Percentiles rank a stretch among this genome's conserved stretches.
Conservation (phyloP, 1,140 invertebrate genomes). For the Cotesia glomerata region DNA sequence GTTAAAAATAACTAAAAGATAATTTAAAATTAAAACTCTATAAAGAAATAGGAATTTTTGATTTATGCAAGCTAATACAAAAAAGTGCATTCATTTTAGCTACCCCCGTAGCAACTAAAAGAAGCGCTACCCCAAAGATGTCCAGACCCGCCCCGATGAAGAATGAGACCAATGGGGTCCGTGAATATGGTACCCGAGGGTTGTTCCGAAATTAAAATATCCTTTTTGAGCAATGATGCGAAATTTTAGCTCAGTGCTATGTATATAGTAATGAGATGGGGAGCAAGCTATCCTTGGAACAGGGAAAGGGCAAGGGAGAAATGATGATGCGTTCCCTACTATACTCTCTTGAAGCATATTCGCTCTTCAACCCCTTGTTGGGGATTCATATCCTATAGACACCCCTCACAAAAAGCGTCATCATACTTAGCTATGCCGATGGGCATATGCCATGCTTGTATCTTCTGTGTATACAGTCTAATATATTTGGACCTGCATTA, state of each 20-base stretch:
- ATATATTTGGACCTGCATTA: constrained; percentile 41
- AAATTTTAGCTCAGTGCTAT: constrained; percentile 29
- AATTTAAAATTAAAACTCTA: too few relatives aligned
- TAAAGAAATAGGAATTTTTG: too few relatives aligned
- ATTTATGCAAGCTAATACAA: not conserved
- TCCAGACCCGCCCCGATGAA: constrained; percentile 44
- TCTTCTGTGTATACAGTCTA: too few relatives aligned
- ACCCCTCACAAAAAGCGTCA: constrained; percentile 23
- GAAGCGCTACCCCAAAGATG: not conserved
- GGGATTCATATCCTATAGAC: constrained; percentile 20
- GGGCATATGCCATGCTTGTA: constrained; percentile 42
- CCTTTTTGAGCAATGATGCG: constrained; percentile 47
- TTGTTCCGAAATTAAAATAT: constrained; percentile 53
- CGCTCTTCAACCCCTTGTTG: constrained; percentile 26
- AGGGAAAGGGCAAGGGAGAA: not conserved
- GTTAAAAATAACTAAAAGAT: too few relatives aligned
- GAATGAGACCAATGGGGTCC: constrained; percentile 41
- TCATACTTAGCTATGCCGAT: constrained; percentile 30
- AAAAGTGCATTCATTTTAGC: constrained; percentile 9
- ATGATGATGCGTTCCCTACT: constrained; percentile 3
- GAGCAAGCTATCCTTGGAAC: not conserved
- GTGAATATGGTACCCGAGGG: constrained; percentile 29
- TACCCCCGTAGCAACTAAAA: not conserved
- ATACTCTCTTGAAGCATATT: not conserved
- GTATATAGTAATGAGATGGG: constrained; percentile 12